Evolutionary conservation across 2,888 invertebrate species (phyloP).

Genomic region (Chaetogeoica ovagalla): DNA sequence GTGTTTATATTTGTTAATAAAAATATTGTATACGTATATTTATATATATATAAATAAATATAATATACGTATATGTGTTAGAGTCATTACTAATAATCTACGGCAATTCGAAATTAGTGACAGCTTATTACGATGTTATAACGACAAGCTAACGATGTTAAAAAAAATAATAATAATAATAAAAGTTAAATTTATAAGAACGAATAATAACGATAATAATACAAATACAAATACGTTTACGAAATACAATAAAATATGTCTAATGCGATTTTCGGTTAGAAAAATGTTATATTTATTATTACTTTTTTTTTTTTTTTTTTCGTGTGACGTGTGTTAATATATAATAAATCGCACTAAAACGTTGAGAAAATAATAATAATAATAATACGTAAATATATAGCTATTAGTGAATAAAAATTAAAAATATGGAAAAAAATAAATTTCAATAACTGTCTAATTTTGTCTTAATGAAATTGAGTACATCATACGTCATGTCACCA

Average conservation of each 20-base stretch:
- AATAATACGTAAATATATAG: slow-evolving; percentile 36
- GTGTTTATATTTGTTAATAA: slow-evolving; percentile 28
- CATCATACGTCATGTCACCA: slow-evolving; percentile 97
- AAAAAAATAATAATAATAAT: slow-evolving; percentile 16
- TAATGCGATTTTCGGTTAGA: slow-evolving; percentile 20
- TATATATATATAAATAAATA: slow-evolving; percentile 27
- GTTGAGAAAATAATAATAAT: slow-evolving; percentile 29
- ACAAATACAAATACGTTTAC: slow-evolving; percentile 1
- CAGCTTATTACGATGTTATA: slow-evolving; percentile 34
- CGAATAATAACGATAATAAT: slow-evolving; percentile 9
- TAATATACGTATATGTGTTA: not conserved
- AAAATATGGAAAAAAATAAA: slow-evolving; percentile 50
- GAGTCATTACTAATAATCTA: slow-evolving; percentile 32
- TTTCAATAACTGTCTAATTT: slow-evolving; percentile 53
- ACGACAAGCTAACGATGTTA: slow-evolving; percentile 44
- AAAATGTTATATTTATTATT: not conserved
- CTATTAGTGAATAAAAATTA: slow-evolving; percentile 47
- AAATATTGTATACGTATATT: slow-evolving; percentile 19
- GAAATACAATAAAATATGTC: slow-evolving; percentile 22
- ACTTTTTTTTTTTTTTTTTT: not conserved
- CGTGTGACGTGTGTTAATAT: not conserved
- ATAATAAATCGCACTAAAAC: slow-evolving; percentile 37
- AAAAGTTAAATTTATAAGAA: slow-evolving; percentile 4
- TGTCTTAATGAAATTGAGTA: slow-evolving; percentile 55
- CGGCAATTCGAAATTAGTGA: slow-evolving; percentile 50